Base-by-base conservation (phyloP, 2,113 vertebrate genomes). In the Glaucidium brasilianum region DNA sequence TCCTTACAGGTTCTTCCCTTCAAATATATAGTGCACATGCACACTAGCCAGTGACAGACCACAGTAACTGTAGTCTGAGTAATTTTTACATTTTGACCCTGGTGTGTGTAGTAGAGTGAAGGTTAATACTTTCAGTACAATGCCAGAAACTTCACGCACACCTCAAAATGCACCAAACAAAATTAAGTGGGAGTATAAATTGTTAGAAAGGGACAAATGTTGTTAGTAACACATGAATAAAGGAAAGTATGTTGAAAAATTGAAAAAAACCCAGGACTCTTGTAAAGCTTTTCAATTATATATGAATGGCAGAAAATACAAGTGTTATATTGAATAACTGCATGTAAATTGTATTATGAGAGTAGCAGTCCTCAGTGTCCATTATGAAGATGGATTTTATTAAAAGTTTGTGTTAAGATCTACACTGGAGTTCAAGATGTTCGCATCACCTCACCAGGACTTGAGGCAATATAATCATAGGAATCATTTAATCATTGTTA, bases 381-480 rank as follows among this genome's bases (percentile, higher is more conserved):
- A 13, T 88, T 77, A 67, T 39, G 75, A 94, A 94, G 90, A 80
- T 88, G 55, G 52, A 86, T 85, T 96, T 97, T 88, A 90, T 92
- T 88, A 80, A 76, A 86, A 80, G 41, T 29, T 55, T 92, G 15
- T 72, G 32, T 90, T 92, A 74, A 93, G 71, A 71, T 83, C 75
- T 80, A 8, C 25, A 12, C 45, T 71, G 58, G 50, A 88, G 93
- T 73, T 82, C 53, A 81, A 93, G 88, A 94, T 95, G 90, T 92
- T 94, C 0, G 0, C 37, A 77, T 96, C 88, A 80, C 85, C 88
- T 96, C 88, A 93, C 55, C 58, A 74, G 37, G 47, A 71, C 75
- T 74, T 47, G 63, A 92, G 75, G 55, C 80, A 63, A 55, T 86
- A 37, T 73, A 68, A 73, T 90, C 12, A 29, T 19, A 88, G 60